Conservation (phyloP, 2,113 vertebrate genomes). For the Zingel zingel region DNA sequence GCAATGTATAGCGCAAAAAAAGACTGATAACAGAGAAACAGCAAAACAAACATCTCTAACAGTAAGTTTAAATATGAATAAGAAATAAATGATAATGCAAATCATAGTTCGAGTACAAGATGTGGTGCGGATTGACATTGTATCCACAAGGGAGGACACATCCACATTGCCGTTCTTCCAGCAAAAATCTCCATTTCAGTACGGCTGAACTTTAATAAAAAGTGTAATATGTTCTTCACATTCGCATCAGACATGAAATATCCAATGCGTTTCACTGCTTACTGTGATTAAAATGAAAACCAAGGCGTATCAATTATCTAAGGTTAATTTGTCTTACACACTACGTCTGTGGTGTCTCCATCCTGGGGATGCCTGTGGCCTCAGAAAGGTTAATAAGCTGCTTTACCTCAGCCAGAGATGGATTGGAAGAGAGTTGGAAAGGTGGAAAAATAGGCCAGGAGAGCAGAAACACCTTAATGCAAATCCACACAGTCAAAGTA, state of each 20-base stretch:
- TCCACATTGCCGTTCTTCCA: constrained; percentile 14
- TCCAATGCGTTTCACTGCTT: constrained; percentile 56
- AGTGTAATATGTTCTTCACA: constrained; percentile 52
- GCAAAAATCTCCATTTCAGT: constrained; percentile 44
- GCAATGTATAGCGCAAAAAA: not conserved
- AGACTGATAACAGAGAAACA: not conserved
- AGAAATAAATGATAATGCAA: not conserved
- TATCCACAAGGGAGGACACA: not conserved
- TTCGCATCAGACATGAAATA: constrained; percentile 60
- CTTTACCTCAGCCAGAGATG: constrained; percentile 69
- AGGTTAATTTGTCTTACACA: constrained; percentile 80
- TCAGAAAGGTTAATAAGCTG: constrained; percentile 84
- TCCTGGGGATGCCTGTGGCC: constrained; percentile 73
- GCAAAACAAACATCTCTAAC: not conserved
- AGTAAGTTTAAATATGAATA: not conserved
- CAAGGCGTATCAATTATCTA: constrained; percentile 73
- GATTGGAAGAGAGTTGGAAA: constrained; percentile 58
- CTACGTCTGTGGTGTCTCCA: constrained; percentile 62
- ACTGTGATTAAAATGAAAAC: constrained; percentile 80
- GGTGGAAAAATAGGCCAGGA: constrained; percentile 66
- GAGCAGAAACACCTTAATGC: constrained; percentile 67
- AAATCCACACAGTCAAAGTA: constrained; percentile 66
- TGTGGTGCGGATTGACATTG: not conserved
- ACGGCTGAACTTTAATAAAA: constrained; percentile 55
- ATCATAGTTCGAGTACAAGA: not conserved